Evolutionary conservation across 2,888 invertebrate species (phyloP).

Genomic region (Gerosis bhagava): DNA sequence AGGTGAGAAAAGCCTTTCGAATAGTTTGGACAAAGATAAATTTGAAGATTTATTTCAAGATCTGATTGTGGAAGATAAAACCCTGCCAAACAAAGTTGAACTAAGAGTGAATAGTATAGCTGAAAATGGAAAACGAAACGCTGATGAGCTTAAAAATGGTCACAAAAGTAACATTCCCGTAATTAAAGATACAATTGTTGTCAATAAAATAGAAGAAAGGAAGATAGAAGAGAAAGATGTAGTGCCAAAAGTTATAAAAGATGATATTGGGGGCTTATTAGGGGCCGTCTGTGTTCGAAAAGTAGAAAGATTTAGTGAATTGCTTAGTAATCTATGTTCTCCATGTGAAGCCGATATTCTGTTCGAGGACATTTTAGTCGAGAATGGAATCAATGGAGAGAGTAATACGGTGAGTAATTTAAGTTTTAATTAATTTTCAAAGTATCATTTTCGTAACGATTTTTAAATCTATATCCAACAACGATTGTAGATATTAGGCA

Average conservation of each 20-base stretch:
- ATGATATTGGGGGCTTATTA: slow-evolving; percentile 60
- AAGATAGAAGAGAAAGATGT: slow-evolving; percentile 62
- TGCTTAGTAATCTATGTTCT: slow-evolving; percentile 76
- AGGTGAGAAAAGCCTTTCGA: slow-evolving; percentile 52
- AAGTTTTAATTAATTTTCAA: neutral
- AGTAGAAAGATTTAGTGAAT: slow-evolving; percentile 78
- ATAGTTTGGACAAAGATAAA: slow-evolving; percentile 57
- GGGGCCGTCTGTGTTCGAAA: slow-evolving; percentile 76
- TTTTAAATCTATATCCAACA: too few species aligned
- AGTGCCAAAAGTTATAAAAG: slow-evolving; percentile 64
- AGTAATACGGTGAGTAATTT: slow-evolving; percentile 55
- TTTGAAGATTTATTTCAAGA: slow-evolving; percentile 70
- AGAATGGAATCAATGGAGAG: slow-evolving; percentile 64
- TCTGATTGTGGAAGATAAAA: slow-evolving; percentile 50
- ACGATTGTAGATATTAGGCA: too few species aligned
- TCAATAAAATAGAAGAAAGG: slow-evolving; percentile 48
- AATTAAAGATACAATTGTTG: slow-evolving; percentile 47
- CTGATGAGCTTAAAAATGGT: slow-evolving; percentile 55
- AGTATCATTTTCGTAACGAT: too few species aligned
- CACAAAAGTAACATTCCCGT: slow-evolving; percentile 58
- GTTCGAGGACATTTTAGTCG: slow-evolving; percentile 72
- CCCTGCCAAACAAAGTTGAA: slow-evolving; percentile 39
- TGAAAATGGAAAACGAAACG: slow-evolving; percentile 35
- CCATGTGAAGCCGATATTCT: slow-evolving; percentile 72
- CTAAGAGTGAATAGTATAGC: slow-evolving; percentile 46